A percentile compares a stretch with the other conserved stretches of the same genome.
Conservation (phyloP, 2,113 vertebrate species). For the Cettia cetti region DNA sequence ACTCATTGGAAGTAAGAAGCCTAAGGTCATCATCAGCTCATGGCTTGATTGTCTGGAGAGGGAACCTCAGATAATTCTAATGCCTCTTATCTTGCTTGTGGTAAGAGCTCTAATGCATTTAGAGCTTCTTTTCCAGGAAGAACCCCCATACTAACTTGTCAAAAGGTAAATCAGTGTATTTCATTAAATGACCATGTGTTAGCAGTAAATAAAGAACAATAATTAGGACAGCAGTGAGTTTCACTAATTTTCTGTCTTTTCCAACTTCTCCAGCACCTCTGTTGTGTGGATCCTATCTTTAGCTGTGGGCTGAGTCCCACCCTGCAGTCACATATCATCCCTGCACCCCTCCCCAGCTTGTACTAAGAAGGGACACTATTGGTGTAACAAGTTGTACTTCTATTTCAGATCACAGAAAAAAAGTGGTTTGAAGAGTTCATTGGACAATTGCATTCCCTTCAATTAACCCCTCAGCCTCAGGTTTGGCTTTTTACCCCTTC, state of each 20-base stretch:
- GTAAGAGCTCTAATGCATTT: background rate
- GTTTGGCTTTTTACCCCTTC: background rate
- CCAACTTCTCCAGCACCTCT: background rate
- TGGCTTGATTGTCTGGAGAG: conserved; percentile 54
- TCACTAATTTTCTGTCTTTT: background rate
- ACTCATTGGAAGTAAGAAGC: conserved; percentile 15
- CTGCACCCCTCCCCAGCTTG: background rate
- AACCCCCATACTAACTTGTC: conserved; percentile 16
- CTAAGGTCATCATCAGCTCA: conserved; percentile 51
- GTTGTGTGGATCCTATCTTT: background rate
- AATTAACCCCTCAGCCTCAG: background rate
- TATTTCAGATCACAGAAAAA: background rate
- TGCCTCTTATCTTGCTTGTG: conserved; percentile 8
- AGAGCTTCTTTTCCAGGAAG: background rate
- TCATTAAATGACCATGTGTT: background rate
- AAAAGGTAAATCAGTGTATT: conserved; percentile 1
- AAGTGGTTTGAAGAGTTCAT: background rate
- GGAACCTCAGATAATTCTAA: conserved; percentile 14
- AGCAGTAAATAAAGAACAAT: background rate
- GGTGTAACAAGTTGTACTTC: background rate
- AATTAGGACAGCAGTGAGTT: background rate
- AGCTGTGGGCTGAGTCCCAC: background rate
- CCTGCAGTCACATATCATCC: background rate
- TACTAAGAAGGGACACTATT: background rate
- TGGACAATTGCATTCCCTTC: background rate